Evolutionary conservation across 2,888 invertebrate genomes (phyloP), one percentile per base, ranked within the genome.

Genomic region (Dryocosmus kuriphilus): DNA sequence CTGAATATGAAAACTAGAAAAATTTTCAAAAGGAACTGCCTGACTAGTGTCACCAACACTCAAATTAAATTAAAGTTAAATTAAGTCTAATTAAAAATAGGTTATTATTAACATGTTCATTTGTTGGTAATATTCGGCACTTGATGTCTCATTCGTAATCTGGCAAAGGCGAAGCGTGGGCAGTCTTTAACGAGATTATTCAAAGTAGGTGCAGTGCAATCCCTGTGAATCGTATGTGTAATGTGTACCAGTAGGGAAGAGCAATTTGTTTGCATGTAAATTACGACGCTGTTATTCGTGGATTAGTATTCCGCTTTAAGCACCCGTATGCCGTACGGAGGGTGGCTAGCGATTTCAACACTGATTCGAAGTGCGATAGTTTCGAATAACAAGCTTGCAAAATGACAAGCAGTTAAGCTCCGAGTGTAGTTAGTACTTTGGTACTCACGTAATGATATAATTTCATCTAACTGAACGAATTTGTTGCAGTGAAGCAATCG

Each of bases 221-320:
- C 67, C 46, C 27, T 19, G 67, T 67, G 41, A 24, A 41, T 22
- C 22, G 63, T n/a, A 38, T 65, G 22, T 67, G 46, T 46, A 67
- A 38, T 65, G 22, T 67, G 46, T 46, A 67, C 65, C 65, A 24
- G 65, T 35, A 65, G 65, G 65, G 67, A 46, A 46, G 67, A 67
- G 67, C 67, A 67, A 67, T 67, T 67, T 67, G 67, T 67, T 67
- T 67, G 67, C 67, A 67, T 67, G 46, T 67, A 67, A 67, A 67
- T 67, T 67, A 67, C 67, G 27, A 27, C 27, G 67, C 41, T 65
- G 65, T 65, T 65, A 65, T 65, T 65, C 38, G 65, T 38, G 67
- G 67, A 67, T 67, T 67, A 67, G 41, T 24, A 67, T 67, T 41
- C 41, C 8, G 67, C 41, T 24, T 67, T 67, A 41, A 67, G 67